phyloP scores from a whole-genome alignment of 1,140 invertebrate species.

The Danaus plexippus region DNA sequence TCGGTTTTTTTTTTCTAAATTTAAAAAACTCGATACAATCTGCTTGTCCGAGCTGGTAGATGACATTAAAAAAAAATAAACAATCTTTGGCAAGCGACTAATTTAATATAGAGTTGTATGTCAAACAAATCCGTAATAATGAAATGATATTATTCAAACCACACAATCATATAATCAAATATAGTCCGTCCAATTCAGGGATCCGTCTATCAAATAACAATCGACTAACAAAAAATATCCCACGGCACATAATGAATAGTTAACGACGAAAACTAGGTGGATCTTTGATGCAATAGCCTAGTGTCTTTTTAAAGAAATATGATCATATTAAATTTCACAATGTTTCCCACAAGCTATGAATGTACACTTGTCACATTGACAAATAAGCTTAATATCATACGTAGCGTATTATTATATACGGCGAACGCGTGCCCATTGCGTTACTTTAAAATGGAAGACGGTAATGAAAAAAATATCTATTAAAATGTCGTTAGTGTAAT shows the following conservation, averaged over 20 bases:
- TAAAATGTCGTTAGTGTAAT: constrained; percentile 21
- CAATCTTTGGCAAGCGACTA: too few species aligned
- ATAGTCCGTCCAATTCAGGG: constrained; percentile 41
- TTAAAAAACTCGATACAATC: too few species aligned
- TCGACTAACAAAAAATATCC: constrained; percentile 56
- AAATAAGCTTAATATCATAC: constrained; percentile 66
- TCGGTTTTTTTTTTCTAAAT: too few species aligned
- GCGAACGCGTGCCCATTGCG: constrained; percentile 15
- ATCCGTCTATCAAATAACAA: constrained; percentile 65
- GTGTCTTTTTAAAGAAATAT: constrained; percentile 70
- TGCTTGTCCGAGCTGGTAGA: too few species aligned
- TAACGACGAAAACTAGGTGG: constrained; percentile 70
- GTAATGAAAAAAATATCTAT: constrained; percentile 21
- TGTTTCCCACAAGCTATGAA: constrained; percentile 63
- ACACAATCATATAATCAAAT: constrained; percentile 8
- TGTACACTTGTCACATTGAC: constrained; percentile 47
- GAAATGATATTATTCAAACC: too few species aligned
- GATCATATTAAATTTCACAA: constrained; percentile 71
- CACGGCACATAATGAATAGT: constrained; percentile 70
- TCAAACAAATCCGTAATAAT: too few species aligned
- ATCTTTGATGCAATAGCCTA: constrained; percentile 65
- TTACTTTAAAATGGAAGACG: constrained; percentile 11
- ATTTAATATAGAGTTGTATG: too few species aligned
- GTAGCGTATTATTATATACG: constrained; percentile 30
- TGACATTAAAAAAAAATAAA: too few species aligned